These are phyloP conservation scores for Danio tinwini DNA, from an alignment of 2,797 vertebrate genomes.

Conservation along the genomic window DNA sequence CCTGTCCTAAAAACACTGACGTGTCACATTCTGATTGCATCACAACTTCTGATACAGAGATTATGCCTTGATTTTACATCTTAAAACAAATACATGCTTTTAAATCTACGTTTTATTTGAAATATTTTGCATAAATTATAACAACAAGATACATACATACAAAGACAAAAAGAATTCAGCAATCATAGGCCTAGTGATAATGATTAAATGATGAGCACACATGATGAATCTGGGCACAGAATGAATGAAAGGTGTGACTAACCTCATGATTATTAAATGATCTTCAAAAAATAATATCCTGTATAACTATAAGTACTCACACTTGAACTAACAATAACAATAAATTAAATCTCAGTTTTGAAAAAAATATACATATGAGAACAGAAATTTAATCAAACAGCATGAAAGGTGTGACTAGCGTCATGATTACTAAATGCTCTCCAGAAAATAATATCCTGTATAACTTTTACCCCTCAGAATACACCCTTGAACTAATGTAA, in stretches of 20 bases:
- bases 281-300: not conserved
- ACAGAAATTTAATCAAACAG: no score
- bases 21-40: conserved; percentile 81
- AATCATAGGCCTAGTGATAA: not conserved
- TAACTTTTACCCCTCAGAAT: no score
- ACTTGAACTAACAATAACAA: no score
- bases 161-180: not conserved
- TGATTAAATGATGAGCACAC: not conserved
- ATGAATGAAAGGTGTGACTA: conserved; percentile 53
- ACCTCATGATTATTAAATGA: not conserved
- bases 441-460: not conserved
- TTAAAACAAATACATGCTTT: not conserved
- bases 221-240: not conserved
- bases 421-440: not conserved
- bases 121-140: not conserved
- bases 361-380: no score
- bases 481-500: not conserved
- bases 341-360: not conserved
- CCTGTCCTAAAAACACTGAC: conserved; percentile 71
- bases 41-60: conserved; percentile 52
- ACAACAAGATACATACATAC: not conserved
- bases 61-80: conserved; percentile 24
- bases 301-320: not conserved
- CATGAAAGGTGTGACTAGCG: conserved; percentile 44
- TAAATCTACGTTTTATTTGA: not conserved